These are phyloP conservation scores for Leptatherina wallacei DNA, from an alignment of 2,797 vertebrate species.

Conservation along the genomic window DNA sequence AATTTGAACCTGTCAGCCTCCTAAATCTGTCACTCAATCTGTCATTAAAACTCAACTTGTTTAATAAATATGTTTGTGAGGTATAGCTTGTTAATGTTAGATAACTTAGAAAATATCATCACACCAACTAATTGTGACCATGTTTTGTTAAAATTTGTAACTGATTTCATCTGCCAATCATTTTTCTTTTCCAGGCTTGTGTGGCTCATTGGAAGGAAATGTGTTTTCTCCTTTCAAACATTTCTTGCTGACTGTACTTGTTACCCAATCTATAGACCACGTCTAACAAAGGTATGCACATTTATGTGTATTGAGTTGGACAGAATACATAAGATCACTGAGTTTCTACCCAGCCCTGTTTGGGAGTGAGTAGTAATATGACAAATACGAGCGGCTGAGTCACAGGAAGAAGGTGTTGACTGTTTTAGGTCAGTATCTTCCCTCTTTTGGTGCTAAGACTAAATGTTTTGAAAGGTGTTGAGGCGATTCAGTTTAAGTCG, in stretches of 20 bases:
- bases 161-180: constrained; percentile 3
- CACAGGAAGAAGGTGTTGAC: constrained; percentile 62
- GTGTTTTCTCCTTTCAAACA: not conserved
- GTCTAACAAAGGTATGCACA: constrained; percentile 8
- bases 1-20: constrained; percentile 46
- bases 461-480: constrained; percentile 56
- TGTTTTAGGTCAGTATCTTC: constrained; percentile 44
- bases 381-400: constrained; percentile 49
- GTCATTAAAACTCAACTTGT: constrained; percentile 7
- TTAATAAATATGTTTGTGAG: constrained; percentile 8
- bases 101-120: constrained; percentile 14
- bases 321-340: constrained; percentile 14
- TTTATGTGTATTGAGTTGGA: constrained; percentile 27
- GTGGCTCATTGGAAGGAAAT: not conserved
- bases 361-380: constrained; percentile 32
- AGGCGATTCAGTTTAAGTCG: constrained; percentile 35
- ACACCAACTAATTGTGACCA: not conserved
- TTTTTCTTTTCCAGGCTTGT: constrained; percentile 1
- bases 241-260: not conserved
- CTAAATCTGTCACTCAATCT: constrained; percentile 37
- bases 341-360: constrained; percentile 52
- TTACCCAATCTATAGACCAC: not conserved
- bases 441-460: constrained; percentile 36
- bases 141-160: constrained; percentile 3
- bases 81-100: constrained; percentile 21